These are phyloP conservation scores for Melanerpes formicivorus DNA, from an alignment of 2,113 vertebrate genomes.

Conservation along the genomic window DNA sequence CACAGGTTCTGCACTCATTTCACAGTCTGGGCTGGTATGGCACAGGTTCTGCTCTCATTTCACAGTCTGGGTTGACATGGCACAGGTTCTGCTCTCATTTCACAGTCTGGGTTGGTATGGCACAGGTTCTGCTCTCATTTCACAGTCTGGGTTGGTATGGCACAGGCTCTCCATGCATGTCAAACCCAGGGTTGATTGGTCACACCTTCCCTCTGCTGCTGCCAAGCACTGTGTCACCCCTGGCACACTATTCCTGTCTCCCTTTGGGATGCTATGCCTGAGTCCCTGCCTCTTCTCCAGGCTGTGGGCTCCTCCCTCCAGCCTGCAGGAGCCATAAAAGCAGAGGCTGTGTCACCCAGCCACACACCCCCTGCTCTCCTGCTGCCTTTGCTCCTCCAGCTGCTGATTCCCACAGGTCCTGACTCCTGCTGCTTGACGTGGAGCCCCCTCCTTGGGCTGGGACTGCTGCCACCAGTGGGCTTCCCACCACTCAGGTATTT, in stretches of 20 bases:
- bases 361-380: not conserved
- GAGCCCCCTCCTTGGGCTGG: not conserved
- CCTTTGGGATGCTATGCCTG: not conserved
- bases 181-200: no score
- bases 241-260: not conserved
- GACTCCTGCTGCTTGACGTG: not conserved
- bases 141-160: no score
- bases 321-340: not conserved
- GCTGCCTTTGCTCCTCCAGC: not conserved
- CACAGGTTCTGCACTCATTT: no score
- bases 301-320: not conserved
- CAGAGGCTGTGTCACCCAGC: not conserved
- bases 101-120: no score
- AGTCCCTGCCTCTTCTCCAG: not conserved
- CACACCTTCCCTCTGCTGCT: not conserved
- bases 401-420: fast-evolving
- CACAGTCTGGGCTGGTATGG: no score
- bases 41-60: no score
- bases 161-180: no score
- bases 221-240: not conserved
- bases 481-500: not conserved
- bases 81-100: no score
- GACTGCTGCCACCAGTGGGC: not conserved
- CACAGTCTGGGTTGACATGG: no score
- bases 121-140: no score